Evolutionary conservation across 1,140 invertebrate species (phyloP).

Genomic region (Liolophura sinensis): DNA sequence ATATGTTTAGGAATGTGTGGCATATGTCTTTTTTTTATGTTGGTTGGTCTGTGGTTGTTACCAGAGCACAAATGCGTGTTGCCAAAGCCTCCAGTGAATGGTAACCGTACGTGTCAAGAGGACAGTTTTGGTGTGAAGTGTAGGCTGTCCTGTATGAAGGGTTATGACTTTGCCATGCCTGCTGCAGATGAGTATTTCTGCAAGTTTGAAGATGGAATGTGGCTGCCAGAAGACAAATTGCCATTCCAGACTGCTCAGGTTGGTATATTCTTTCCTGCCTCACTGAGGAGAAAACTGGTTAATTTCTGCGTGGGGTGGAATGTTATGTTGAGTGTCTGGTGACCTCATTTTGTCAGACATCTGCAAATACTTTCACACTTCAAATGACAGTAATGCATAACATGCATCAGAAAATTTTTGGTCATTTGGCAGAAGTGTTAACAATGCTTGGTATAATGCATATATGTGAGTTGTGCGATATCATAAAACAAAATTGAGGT

Average conservation of each 20-base stretch:
- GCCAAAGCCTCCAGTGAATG: slow-evolving; percentile 64
- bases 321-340: too few relatives aligned
- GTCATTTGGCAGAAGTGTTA: too few relatives aligned
- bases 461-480: too few relatives aligned
- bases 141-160: slow-evolving; percentile 65
- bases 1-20: slow-evolving; percentile 5
- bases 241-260: slow-evolving; percentile 69
- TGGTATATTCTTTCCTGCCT: slow-evolving; percentile 10
- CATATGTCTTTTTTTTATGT: neutral
- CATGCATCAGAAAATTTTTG: too few relatives aligned
- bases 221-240: slow-evolving; percentile 57
- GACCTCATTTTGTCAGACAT: too few relatives aligned
- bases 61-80: slow-evolving; percentile 65
- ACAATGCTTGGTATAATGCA: too few relatives aligned
- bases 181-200: slow-evolving; percentile 61
- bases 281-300: too few relatives aligned
- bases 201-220: slow-evolving; percentile 58
- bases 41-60: slow-evolving; percentile 5
- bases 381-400: too few relatives aligned
- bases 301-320: too few relatives aligned
- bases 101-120: slow-evolving; percentile 63
- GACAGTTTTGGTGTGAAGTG: slow-evolving; percentile 63
- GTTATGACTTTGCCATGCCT: slow-evolving; percentile 66
- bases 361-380: too few relatives aligned
- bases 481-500: too few relatives aligned